Conservation (phyloP, 2,797 vertebrate species). For the Alauda arvensis region DNA sequence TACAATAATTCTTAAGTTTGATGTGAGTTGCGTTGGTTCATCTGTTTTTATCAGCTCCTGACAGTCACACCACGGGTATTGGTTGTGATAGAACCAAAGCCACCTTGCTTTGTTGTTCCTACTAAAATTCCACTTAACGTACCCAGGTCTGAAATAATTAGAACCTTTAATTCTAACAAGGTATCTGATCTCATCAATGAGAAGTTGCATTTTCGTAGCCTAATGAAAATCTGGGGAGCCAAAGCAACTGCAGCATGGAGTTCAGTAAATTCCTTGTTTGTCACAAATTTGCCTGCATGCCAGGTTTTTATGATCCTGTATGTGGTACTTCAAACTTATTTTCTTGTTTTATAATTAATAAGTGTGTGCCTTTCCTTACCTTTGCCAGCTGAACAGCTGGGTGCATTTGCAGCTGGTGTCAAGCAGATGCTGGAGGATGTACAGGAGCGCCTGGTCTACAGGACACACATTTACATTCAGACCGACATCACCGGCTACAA, state of each 20-base stretch:
- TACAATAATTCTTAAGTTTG: background rate
- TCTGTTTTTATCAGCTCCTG: background rate
- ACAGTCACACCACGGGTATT: background rate
- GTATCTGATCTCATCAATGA: background rate
- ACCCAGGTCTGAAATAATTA: background rate
- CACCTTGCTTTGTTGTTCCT: background rate
- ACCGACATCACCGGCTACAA: conserved; percentile 94
- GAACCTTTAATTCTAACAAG: background rate
- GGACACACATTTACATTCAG: conserved; percentile 97
- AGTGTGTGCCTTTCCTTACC: background rate
- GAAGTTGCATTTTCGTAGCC: background rate
- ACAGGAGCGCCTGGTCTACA: conserved; percentile 93
- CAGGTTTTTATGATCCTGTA: background rate
- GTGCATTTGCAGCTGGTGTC: conserved; percentile 88
- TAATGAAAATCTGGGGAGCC: background rate
- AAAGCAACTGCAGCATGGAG: background rate
- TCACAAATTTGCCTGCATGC: background rate
- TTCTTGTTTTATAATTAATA: background rate
- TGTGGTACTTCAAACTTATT: background rate
- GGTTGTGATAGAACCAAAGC: background rate
- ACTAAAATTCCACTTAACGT: background rate
- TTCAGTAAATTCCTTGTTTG: background rate
- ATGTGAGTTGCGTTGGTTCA: background rate
- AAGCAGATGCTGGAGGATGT: conserved; percentile 98
- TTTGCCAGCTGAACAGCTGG: conserved; percentile 82